A percentile compares a stretch with the other conserved stretches of the same genome.
These are phyloP conservation scores for Zaprionus africanus DNA, from an alignment of 1,140 invertebrate genomes.

Conservation along the genomic window DNA sequence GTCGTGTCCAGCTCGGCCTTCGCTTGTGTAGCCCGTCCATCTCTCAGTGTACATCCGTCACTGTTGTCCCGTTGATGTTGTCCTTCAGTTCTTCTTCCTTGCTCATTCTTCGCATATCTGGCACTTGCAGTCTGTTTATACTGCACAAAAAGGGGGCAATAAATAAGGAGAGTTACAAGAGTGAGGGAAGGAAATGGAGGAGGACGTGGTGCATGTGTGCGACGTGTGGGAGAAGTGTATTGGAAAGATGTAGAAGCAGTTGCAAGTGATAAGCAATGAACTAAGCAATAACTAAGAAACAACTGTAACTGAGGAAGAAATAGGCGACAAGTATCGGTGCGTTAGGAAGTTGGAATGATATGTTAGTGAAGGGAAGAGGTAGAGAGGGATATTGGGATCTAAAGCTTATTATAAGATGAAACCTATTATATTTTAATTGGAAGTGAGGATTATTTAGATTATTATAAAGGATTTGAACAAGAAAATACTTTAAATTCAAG, in stretches of 20 bases:
- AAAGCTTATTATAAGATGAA: neutral
- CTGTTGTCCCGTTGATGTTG: slow-evolving; percentile 41
- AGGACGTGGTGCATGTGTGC: neutral
- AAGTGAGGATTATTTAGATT: too few species aligned
- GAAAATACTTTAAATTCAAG: too few species aligned
- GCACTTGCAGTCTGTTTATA: slow-evolving; percentile 36
- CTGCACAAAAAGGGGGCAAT: slow-evolving; percentile 13
- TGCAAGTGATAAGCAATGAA: neutral
- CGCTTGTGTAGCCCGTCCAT: slow-evolving; percentile 18
- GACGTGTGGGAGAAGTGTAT: neutral
- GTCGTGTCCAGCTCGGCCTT: slow-evolving; percentile 10
- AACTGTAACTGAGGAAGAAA: neutral
- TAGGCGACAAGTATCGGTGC: neutral
- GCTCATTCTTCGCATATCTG: slow-evolving; percentile 25
- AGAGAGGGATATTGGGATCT: neutral
- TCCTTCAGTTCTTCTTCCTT: slow-evolving; percentile 20
- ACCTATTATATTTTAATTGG: neutral
- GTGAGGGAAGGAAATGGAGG: neutral
- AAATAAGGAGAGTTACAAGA: slow-evolving; percentile 17
- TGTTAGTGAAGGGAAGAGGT: too few species aligned
- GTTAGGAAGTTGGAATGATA: too few species aligned
- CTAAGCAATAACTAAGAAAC: neutral
- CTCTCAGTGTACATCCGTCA: slow-evolving; percentile 41
- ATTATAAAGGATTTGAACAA: too few species aligned
- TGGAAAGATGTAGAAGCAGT: neutral